Conservation (phyloP, 1,140 invertebrate species). For the Eriosoma lanigerum region DNA sequence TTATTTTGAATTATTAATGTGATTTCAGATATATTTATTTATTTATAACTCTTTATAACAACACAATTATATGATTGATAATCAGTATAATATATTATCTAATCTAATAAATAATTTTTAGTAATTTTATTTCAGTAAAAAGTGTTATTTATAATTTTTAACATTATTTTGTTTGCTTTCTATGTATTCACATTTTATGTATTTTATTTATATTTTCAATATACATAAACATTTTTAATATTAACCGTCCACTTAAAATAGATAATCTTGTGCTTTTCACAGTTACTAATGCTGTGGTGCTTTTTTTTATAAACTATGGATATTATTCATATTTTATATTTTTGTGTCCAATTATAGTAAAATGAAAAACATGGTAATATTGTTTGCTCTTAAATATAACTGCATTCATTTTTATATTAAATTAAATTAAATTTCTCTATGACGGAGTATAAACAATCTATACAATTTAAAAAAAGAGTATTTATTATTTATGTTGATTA, state of each 20-base stretch:
- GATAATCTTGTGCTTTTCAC: conserved; percentile 22
- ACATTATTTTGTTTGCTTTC: neutral
- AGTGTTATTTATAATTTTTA: neutral
- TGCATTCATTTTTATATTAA: neutral
- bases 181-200: neutral
- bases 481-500: no score
- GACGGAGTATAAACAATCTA: neutral
- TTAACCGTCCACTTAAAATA: conserved; percentile 24
- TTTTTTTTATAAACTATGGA: neutral
- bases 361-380: neutral
- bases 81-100: neutral
- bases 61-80: neutral
- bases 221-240: neutral
- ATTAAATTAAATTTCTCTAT: neutral
- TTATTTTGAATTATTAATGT: neutral
- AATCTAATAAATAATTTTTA: neutral
- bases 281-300: neutral
- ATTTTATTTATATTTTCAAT: neutral
- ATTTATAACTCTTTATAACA: neutral
- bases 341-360: neutral
- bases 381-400: neutral
- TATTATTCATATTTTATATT: neutral
- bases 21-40: neutral
- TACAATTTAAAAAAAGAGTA: neutral
- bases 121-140: neutral